Evolutionary conservation across 2,797 vertebrate species (phyloP).

Genomic region (Cottoperca gobio): DNA sequence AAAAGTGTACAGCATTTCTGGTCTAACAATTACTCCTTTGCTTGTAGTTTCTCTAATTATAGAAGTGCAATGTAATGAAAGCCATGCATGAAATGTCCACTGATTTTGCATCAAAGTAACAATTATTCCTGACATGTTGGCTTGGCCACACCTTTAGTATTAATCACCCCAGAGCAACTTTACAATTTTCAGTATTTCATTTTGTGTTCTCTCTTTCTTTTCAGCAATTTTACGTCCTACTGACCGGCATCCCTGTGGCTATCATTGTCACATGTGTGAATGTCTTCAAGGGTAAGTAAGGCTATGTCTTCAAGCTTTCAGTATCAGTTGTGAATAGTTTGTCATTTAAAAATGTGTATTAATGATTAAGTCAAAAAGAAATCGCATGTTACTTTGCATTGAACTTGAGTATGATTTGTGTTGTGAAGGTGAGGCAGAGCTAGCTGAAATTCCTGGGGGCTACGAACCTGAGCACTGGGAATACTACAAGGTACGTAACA

Average conservation of each 20-base stretch:
- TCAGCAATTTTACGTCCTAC: constrained; percentile 89
- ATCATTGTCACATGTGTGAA: constrained; percentile 88
- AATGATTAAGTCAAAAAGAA: background rate
- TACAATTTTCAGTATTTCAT: background rate
- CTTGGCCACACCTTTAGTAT: background rate
- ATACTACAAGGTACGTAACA: constrained; percentile 81
- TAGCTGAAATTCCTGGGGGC: constrained; percentile 92
- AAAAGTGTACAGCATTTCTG: background rate
- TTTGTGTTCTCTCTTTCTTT: constrained; percentile 13
- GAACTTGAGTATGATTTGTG: constrained; percentile 23
- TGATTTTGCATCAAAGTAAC: background rate
- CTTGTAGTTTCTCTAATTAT: background rate
- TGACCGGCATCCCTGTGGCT: constrained; percentile 90
- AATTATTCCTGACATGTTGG: background rate
- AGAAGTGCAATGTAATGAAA: background rate
- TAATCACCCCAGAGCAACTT: background rate
- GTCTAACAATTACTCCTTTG: background rate
- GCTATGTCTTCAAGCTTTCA: background rate
- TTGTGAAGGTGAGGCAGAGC: constrained; percentile 89
- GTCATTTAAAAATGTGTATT: background rate
- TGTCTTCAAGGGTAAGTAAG: constrained; percentile 91
- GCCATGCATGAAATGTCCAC: background rate
- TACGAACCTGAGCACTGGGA: constrained; percentile 97
- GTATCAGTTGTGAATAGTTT: background rate
- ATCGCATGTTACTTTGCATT: background rate